Base-by-base conservation (phyloP, 2,113 vertebrate genomes). In the Pyrgilauda ruficollis region DNA sequence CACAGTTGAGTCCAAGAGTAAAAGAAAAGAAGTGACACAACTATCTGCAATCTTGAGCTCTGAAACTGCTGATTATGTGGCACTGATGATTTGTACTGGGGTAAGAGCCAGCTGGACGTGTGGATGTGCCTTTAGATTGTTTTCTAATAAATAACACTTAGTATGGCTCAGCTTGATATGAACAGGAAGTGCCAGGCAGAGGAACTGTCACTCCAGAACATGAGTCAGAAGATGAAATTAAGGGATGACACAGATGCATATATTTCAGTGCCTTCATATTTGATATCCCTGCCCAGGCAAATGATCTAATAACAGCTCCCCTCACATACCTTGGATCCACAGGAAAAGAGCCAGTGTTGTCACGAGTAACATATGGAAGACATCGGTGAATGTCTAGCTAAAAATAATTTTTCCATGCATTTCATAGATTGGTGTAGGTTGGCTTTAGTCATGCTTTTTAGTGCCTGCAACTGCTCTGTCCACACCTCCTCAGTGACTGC, bases 161-260 rank as follows among this genome's bases (percentile, higher is more conserved):
- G 37, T 43, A 33, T 74, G 52, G 90, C 76, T 94, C 55, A 62
- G 85, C 75, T 63, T 58, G 83, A 55, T 39, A 41, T 37, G 85
- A 86, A 73, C 5, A 4, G 86, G 86, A 90, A 92, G 72, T 86
- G 79, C 55, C 33, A 31, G 56, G 87, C 62, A 59, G 46, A 84
- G 75, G 69, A 81, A 61, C 72, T 87, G 74, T 59, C 62, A 33
- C 87, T 85, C 55, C 46, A 73, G 46, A 96, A 66, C 49, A 39
- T 80, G 91, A 94, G 55, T 90, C 90, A 94, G 56, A 84, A 89
- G 74, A 91, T 72, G n/a, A 78, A 87, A 81, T 75, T 68, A 58
- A 81, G 80, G 82, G 63, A 63, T 94, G 81, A 83, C 81, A 82
- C 66, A 91, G 58, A 83, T 91, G 67, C 89, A 90, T 91, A 28